Percentiles rank a stretch among this genome's conserved stretches.
phyloP scores from a whole-genome alignment of 2,888 invertebrate genomes.

The Silvanus unidentatus region DNA sequence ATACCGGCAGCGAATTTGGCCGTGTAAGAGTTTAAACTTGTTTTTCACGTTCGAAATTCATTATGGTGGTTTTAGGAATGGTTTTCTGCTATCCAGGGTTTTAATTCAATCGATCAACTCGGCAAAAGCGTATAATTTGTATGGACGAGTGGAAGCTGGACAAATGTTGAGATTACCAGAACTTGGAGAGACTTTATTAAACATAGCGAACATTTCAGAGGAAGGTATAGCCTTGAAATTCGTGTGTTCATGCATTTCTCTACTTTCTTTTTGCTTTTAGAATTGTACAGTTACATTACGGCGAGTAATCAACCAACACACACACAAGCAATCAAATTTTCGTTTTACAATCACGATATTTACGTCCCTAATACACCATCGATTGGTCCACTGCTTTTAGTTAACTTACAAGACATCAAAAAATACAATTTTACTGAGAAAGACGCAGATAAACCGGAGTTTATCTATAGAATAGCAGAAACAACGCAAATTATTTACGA shows the following conservation, averaged over 20 bases:
- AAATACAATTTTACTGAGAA: conserved; percentile 32
- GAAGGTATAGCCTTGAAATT: conserved; percentile 28
- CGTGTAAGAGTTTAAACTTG: conserved; percentile 34
- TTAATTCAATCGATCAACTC: conserved; percentile 46
- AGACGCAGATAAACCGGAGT: conserved; percentile 28
- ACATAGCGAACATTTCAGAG: conserved; percentile 48
- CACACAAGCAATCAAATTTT: conserved; percentile 29
- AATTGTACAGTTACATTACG: conserved; percentile 40
- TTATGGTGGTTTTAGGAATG: conserved; percentile 38
- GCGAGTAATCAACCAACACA: conserved; percentile 30
- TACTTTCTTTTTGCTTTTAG: conserved; percentile 24
- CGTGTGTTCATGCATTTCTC: not conserved
- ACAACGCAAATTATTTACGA: conserved; percentile 32
- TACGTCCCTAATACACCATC: conserved; percentile 37
- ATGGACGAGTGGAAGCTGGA: conserved; percentile 47
- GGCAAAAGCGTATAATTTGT: conserved; percentile 41
- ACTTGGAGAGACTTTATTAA: conserved; percentile 52
- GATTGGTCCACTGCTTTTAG: conserved; percentile 34
- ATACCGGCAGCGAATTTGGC: conserved; percentile 55
- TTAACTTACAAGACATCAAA: conserved; percentile 35
- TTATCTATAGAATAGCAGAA: conserved; percentile 34
- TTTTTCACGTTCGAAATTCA: not conserved
- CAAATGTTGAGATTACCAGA: conserved; percentile 45
- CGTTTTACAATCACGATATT: conserved; percentile 37
- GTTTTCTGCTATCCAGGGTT: conserved; percentile 49